Evolutionary conservation across 2,888 invertebrate genomes (phyloP).

Genomic region (Leucoptera coffeella): DNA sequence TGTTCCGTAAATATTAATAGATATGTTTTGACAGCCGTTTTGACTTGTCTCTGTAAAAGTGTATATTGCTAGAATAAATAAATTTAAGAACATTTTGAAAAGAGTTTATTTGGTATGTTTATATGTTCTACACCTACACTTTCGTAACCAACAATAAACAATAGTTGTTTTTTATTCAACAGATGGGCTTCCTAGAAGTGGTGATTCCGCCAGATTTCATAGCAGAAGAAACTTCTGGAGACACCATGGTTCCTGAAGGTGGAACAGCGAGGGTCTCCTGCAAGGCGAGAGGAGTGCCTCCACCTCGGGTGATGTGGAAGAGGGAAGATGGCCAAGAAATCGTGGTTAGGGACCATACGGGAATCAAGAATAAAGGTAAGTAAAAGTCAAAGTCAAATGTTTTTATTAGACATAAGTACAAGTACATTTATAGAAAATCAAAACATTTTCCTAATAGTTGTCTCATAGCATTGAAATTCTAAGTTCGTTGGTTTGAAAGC

Average conservation of each 20-base stretch:
- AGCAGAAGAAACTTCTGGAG: conserved; percentile 70
- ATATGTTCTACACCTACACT: too few species aligned
- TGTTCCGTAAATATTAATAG: too few species aligned
- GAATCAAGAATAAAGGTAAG: conserved; percentile 53
- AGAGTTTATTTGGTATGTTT: too few species aligned
- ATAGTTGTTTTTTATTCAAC: conserved; percentile 10
- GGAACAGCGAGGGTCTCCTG: conserved; percentile 57
- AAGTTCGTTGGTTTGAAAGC: background rate
- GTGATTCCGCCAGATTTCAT: conserved; percentile 80
- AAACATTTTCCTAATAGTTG: background rate
- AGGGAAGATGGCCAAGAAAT: conserved; percentile 71
- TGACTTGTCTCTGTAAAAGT: too few species aligned
- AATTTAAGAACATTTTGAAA: too few species aligned
- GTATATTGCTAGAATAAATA: too few species aligned
- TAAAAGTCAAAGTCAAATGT: too few species aligned
- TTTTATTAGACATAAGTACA: background rate
- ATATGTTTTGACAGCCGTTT: too few species aligned
- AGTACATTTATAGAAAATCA: background rate
- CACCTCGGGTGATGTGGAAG: conserved; percentile 69
- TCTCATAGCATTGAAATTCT: too few species aligned
- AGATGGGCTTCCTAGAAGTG: conserved; percentile 74
- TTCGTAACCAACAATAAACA: too few species aligned
- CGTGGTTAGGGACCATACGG: conserved; percentile 60
- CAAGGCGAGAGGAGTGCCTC: conserved; percentile 66
- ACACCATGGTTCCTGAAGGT: conserved; percentile 75